Percentiles rank a stretch among this genome's conserved stretches.
Conservation (phyloP, 2,797 vertebrate species). For the Acanthurus tractus region DNA sequence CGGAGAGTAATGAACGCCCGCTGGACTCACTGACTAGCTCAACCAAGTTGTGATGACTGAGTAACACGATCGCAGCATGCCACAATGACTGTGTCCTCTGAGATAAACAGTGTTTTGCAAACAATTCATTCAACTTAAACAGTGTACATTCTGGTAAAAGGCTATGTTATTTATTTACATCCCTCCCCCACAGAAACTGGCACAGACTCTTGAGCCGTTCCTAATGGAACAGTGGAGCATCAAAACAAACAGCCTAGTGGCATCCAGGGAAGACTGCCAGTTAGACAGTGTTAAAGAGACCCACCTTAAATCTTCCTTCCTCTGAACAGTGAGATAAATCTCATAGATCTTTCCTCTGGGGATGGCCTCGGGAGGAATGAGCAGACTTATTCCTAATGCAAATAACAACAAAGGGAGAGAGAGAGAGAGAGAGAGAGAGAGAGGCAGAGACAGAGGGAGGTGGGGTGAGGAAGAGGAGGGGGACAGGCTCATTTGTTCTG, state of each 20-base stretch:
- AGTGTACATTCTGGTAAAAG: conserved; percentile 73
- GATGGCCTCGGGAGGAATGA: conserved; percentile 98
- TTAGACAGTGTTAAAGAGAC: conserved; percentile 77
- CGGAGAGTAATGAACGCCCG: conserved; percentile 59
- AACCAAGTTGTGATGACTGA: conserved; percentile 43
- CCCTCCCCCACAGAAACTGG: conserved; percentile 65
- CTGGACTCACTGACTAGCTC: conserved; percentile 42
- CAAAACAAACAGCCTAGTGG: conserved; percentile 82
- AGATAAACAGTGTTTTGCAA: conserved; percentile 72
- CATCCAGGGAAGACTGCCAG: conserved; percentile 73
- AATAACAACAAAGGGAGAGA: conserved; percentile 79
- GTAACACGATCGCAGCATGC: conserved; percentile 40
- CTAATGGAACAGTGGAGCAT: conserved; percentile 81
- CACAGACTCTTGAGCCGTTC: conserved; percentile 73
- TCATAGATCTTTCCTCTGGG: conserved; percentile 99
- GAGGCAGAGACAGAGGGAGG: neutral
- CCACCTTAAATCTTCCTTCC: conserved; percentile 97
- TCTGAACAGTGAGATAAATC: conserved; percentile 97
- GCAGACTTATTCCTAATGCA: conserved; percentile 95
- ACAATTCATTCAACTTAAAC: conserved; percentile 81
- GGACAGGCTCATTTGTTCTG: conserved; percentile 79
- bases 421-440: neutral
- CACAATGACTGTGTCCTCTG: conserved; percentile 45
- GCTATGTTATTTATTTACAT: conserved; percentile 80
- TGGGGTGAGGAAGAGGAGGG: conserved; percentile 15